Conservation (phyloP, 2,888 invertebrate species). For the Gryllus longicercus region DNA sequence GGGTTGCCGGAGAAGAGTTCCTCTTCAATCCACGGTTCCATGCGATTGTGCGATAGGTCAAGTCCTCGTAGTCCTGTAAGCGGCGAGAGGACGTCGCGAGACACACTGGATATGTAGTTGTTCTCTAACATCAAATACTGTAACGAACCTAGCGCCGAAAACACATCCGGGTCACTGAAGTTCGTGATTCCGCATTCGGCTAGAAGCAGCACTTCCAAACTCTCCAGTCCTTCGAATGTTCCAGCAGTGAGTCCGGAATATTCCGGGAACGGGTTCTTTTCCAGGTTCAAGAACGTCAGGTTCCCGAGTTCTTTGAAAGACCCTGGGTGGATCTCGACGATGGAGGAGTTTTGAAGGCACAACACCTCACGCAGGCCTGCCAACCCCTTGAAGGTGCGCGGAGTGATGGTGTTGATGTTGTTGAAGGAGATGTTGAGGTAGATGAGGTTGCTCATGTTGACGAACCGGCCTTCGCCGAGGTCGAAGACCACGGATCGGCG, state of each 20-base stretch:
- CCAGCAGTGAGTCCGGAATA: constrained; percentile 47
- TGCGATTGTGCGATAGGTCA: constrained; percentile 53
- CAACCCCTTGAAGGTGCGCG: constrained; percentile 20
- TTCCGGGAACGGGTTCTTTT: constrained; percentile 53
- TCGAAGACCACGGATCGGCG: not conserved
- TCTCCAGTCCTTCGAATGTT: constrained; percentile 52
- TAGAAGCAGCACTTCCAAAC: constrained; percentile 51
- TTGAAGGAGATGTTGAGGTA: constrained; percentile 25
- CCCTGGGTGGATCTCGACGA: constrained; percentile 51
- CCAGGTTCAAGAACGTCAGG: constrained; percentile 53
- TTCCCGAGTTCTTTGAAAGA: constrained; percentile 51
- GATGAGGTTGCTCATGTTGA: constrained; percentile 12
- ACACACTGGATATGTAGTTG: constrained; percentile 52
- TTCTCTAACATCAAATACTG: constrained; percentile 52
- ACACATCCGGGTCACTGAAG: constrained; percentile 51
- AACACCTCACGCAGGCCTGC: not conserved
- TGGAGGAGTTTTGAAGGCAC: constrained; percentile 52
- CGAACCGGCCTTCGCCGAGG: constrained; percentile 17
- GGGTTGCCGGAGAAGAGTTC: constrained; percentile 52
- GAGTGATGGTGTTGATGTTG: not conserved
- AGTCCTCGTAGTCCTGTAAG: constrained; percentile 50
- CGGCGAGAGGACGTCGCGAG: constrained; percentile 49
- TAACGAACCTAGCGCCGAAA: constrained; percentile 52
- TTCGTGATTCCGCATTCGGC: constrained; percentile 53
- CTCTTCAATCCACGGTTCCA: constrained; percentile 53